These are phyloP conservation scores for Astur gentilis DNA, from an alignment of 2,113 vertebrate genomes.

Conservation along the genomic window DNA sequence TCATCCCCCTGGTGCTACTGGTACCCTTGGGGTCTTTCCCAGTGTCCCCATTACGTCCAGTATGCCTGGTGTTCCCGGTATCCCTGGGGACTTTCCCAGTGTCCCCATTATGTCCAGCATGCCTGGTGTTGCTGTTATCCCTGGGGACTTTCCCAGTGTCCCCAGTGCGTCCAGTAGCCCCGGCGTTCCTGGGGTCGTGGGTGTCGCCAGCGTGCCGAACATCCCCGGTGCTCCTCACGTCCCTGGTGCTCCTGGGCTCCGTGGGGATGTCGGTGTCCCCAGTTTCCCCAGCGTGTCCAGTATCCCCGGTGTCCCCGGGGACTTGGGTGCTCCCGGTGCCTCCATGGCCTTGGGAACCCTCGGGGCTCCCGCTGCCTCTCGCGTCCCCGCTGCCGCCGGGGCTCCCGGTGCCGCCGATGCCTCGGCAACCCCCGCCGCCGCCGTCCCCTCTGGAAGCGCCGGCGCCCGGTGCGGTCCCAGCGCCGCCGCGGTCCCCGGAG, in stretches of 20 bases:
- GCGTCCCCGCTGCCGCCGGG: too few relatives aligned
- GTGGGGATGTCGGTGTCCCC: too few relatives aligned
- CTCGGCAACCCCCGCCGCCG: too few relatives aligned
- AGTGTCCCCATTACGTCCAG: neutral
- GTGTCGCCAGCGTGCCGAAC: neutral
- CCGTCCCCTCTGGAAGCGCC: too few relatives aligned
- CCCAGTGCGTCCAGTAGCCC: neutral
- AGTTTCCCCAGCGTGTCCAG: too few relatives aligned
- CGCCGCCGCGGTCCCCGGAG: too few relatives aligned
- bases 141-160: neutral
- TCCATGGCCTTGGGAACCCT: too few relatives aligned
- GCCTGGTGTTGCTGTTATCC: neutral
- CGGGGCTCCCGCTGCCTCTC: too few relatives aligned
- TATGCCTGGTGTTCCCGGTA: conserved; percentile 12
- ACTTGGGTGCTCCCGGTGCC: too few relatives aligned
- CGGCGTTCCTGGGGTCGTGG: neutral
- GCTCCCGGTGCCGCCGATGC: too few relatives aligned
- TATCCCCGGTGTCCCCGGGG: too few relatives aligned
- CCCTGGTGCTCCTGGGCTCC: neutral
- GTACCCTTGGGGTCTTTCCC: neutral
- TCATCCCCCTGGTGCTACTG: neutral
- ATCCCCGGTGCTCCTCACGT: neutral
- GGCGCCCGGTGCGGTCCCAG: too few relatives aligned
- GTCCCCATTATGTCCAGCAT: neutral
- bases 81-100: neutral